These are phyloP conservation scores for Aspiorhynchus laticeps DNA, from an alignment of 2,113 vertebrate genomes.

Conservation along the genomic window DNA sequence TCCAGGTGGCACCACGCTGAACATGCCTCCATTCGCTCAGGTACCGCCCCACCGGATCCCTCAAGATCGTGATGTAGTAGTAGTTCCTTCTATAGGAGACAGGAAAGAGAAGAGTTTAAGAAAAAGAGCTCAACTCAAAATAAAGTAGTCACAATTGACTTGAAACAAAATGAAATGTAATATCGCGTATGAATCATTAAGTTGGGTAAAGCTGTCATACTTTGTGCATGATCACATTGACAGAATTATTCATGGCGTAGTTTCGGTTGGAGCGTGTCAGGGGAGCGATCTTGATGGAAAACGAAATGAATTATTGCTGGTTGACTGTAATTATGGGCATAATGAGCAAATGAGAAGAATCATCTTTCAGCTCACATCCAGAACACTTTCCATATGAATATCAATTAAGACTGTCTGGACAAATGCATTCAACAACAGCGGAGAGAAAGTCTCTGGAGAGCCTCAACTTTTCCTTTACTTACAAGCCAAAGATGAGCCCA, in stretches of 20 bases:
- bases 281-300: slow-evolving; percentile 34
- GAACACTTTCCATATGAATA: slow-evolving; percentile 19
- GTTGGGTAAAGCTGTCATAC: background rate
- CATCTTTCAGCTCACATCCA: slow-evolving; percentile 18
- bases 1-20: slow-evolving; percentile 95
- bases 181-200: slow-evolving; percentile 8
- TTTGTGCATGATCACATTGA: slow-evolving; percentile 1
- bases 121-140: background rate
- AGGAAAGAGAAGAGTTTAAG: background rate
- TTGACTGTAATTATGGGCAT: slow-evolving; percentile 24
- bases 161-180: background rate
- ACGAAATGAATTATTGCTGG: slow-evolving; percentile 35
- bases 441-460: slow-evolving; percentile 19
- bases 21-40: slow-evolving; percentile 97
- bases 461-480: background rate
- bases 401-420: slow-evolving; percentile 2
- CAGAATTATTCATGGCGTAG: slow-evolving; percentile 7
- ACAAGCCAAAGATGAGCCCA: background rate
- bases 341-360: background rate
- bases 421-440: slow-evolving; percentile 19
- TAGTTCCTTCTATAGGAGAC: slow-evolving; percentile 81
- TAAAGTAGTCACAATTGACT: background rate
- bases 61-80: slow-evolving; percentile 96
- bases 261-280: background rate
- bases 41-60: slow-evolving; percentile 94